Base-by-base conservation (phyloP, 2,113 vertebrate genomes). In the Cololabis saira region DNA sequence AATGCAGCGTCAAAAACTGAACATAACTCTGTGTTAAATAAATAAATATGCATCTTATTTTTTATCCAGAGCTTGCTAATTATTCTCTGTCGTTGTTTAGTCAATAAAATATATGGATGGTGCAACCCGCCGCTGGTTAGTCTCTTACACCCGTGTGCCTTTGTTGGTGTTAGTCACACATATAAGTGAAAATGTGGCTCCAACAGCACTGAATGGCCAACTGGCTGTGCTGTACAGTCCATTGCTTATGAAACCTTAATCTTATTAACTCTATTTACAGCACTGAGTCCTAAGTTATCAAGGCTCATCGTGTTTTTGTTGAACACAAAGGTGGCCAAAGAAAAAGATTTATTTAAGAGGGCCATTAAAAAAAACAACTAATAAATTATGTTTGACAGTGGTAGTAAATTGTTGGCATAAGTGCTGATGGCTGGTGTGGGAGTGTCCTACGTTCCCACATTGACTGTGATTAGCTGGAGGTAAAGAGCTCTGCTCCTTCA, bases 211-310 rank as follows among this genome's bases (percentile, higher is more conserved):
- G 24, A 27, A 27, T 27, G 24, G 24, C 27, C 21, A 43, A 73
- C 64, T 52, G 40, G 13, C 52, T 67, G 30, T 40, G 48, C 61
- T 62, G 63, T 58, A 61, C 62, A 52, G 63, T 63, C 51, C 60
- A 53, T 54, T 51, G 76, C 63, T 69, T 84, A 81, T 83, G 78
- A 82, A 76, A 64, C 71, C 73, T 71, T 88, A 89, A 89, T 90
- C 85, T 83, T 71, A 88, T 88, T 90, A 87, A 61, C 85, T 37
- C 66, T 90, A 89, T 91, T 91, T 92, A 88, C 78, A 80, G 87
- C 85, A 76, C 73, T 79, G 78, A 90, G 52, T 86, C 82, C 61
- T 41, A 45, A 27, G 54, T 81, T 84, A 89, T 85, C 83, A 55
- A 78, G 77, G 77, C 71, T 69, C 70, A 86, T 83, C 85, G 82